Percentiles rank a stretch among this genome's conserved stretches.
These are phyloP conservation scores for Yponomeuta malinellus DNA, from an alignment of 2,888 invertebrate genomes.

Conservation along the genomic window DNA sequence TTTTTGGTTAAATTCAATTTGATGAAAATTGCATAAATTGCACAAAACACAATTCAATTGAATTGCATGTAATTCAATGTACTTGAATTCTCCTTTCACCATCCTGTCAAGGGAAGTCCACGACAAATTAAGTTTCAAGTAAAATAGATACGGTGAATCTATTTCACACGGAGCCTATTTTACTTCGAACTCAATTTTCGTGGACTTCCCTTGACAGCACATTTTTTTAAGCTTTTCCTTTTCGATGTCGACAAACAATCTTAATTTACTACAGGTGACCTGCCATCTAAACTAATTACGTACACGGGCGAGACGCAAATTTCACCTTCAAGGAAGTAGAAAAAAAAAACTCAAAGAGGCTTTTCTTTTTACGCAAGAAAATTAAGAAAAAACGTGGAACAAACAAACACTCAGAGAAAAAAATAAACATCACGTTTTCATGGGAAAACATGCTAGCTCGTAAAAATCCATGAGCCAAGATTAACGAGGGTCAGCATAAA, in stretches of 20 bases:
- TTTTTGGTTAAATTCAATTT: too few species aligned
- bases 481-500: slow-evolving; percentile 41
- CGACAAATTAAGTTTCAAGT: too few species aligned
- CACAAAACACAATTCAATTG: too few species aligned
- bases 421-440: neutral
- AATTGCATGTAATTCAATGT: too few species aligned
- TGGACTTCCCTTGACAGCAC: slow-evolving; percentile 14
- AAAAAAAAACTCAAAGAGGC: neutral
- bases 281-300: slow-evolving; percentile 41
- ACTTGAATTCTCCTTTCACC: too few species aligned
- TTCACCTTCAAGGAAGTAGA: neutral
- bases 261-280: slow-evolving; percentile 50
- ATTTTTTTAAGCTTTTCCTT: slow-evolving; percentile 16
- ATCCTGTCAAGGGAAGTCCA: too few species aligned
- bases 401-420: neutral
- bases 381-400: neutral
- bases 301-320: slow-evolving; percentile 24
- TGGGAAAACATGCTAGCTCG: slow-evolving; percentile 38
- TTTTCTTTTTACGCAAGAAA: neutral
- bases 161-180: neutral
- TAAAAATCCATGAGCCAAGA: slow-evolving; percentile 46
- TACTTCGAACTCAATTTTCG: slow-evolving; percentile 22
- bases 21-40: too few species aligned
- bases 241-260: slow-evolving; percentile 43
- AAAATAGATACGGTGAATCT: too few species aligned